Evolutionary conservation across 1,140 invertebrate genomes (phyloP).

Genomic region (Drosophila sp.): DNA sequence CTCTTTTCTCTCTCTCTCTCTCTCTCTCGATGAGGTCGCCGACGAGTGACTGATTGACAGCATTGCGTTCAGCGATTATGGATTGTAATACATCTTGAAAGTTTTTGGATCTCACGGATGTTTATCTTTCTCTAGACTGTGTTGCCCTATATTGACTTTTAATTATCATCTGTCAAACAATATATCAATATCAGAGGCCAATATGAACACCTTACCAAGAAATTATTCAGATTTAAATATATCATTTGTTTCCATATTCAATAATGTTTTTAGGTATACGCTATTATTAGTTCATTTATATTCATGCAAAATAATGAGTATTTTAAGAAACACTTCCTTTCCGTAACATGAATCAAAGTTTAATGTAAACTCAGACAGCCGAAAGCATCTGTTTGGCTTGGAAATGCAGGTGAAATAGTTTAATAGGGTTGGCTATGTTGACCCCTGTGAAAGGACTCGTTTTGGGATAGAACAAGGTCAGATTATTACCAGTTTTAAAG

Average conservation of each 20-base stretch:
- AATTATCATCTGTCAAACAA: slow-evolving; percentile 52
- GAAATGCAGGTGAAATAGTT: slow-evolving; percentile 20
- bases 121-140: slow-evolving; percentile 38
- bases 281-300: too few species aligned
- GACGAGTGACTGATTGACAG: slow-evolving; percentile 68
- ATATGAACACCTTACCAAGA: slow-evolving; percentile 25
- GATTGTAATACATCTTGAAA: slow-evolving; percentile 71
- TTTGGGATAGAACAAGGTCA: slow-evolving; percentile 22
- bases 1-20: neutral
- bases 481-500: neutral
- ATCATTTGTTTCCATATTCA: too few species aligned
- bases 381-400: neutral
- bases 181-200: slow-evolving; percentile 23
- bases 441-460: slow-evolving; percentile 6
- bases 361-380: too few species aligned
- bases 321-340: too few species aligned
- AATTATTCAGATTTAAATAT: too few species aligned
- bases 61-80: slow-evolving; percentile 68
- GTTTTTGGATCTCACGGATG: slow-evolving; percentile 51
- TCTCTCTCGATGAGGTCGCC: slow-evolving; percentile 5
- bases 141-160: slow-evolving; percentile 63
- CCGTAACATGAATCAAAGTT: too few species aligned
- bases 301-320: too few species aligned
- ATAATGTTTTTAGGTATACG: too few species aligned
- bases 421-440: neutral